Evolutionary conservation across 2,113 vertebrate species (phyloP).

Genomic region (Atractosteus spatula): DNA sequence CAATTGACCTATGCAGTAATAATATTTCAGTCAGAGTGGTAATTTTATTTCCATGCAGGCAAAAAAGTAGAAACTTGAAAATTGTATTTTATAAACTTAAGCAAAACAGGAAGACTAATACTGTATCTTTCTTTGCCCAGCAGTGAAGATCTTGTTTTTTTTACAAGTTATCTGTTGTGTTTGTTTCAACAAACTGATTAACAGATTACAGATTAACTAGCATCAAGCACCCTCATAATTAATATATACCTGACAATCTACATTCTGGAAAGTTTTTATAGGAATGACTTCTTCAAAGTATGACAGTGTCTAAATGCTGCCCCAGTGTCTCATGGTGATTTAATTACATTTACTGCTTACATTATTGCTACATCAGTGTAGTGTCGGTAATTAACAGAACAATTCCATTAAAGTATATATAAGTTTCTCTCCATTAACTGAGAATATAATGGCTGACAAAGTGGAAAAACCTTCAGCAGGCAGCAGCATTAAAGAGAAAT

Average conservation of each 20-base stretch:
- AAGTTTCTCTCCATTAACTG: slow-evolving; percentile 42
- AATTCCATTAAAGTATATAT: slow-evolving; percentile 29
- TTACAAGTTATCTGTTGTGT: slow-evolving; percentile 30
- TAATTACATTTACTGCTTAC: too few relatives aligned
- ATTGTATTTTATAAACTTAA: not conserved
- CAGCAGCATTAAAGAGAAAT: slow-evolving; percentile 9
- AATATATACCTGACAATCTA: not conserved
- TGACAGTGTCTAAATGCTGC: too few relatives aligned
- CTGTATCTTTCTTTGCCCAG: too few relatives aligned
- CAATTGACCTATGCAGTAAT: not conserved
- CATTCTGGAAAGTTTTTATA: not conserved
- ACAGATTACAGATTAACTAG: slow-evolving; percentile 40
- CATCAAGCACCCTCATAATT: not conserved
- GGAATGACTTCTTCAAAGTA: too few relatives aligned
- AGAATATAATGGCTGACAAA: slow-evolving; percentile 53
- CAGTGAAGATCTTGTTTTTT: slow-evolving; percentile 6
- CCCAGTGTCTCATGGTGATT: too few relatives aligned
- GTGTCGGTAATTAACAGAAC: slow-evolving; percentile 49
- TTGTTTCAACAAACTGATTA: too few relatives aligned
- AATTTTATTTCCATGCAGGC: not conserved
- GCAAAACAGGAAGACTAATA: not conserved
- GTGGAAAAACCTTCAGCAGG: not conserved
- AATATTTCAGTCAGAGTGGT: too few relatives aligned
- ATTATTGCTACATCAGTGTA: too few relatives aligned
- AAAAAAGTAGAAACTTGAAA: not conserved